Evolutionary conservation across 2,888 invertebrate genomes (phyloP).

Genomic region (Drosophila monieri): DNA sequence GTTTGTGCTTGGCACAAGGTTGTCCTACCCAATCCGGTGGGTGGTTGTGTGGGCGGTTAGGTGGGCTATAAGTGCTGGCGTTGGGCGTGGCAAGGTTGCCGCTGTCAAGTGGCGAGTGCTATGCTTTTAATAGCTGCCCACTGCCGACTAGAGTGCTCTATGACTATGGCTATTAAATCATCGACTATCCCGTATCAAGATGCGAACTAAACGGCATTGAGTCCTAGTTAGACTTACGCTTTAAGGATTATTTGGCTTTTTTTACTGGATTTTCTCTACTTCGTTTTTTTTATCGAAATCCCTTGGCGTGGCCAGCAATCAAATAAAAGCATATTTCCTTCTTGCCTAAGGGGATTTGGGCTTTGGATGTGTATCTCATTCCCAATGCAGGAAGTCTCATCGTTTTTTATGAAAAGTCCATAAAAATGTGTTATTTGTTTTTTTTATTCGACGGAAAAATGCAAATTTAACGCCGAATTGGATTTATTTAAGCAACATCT

Average conservation of each 20-base stretch:
- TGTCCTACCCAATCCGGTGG: conserved; percentile 26
- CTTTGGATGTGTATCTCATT: conserved; percentile 10
- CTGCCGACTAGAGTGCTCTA: conserved; percentile 11
- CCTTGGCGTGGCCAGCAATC: conserved; percentile 2
- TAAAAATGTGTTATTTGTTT: conserved; percentile 26
- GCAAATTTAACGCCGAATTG: conserved; percentile 32
- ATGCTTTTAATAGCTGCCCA: conserved; percentile 42
- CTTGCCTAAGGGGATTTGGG: conserved; percentile 6
- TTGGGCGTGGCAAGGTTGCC: conserved; percentile 41
- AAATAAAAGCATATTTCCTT: conserved; percentile 19
- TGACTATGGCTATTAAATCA: conserved; percentile 28
- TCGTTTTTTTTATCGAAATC: neutral
- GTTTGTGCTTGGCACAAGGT: conserved; percentile 66
- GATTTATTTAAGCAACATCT: conserved; percentile 35
- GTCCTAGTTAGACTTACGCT: conserved; percentile 23
- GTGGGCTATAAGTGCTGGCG: conserved; percentile 15
- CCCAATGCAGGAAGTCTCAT: conserved; percentile 12
- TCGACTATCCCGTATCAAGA: conserved; percentile 30
- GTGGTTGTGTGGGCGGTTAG: conserved; percentile 16
- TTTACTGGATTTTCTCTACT: conserved; percentile 1
- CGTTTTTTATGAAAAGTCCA: conserved; percentile 28
- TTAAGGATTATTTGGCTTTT: conserved; percentile 24
- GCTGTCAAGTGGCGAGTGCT: conserved; percentile 49
- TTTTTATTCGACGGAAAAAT: neutral
- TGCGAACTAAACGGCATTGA: conserved; percentile 27